These are phyloP conservation scores for Eidolon dupreanum DNA, from an alignment of 2,797 vertebrate genomes.

Conservation along the genomic window DNA sequence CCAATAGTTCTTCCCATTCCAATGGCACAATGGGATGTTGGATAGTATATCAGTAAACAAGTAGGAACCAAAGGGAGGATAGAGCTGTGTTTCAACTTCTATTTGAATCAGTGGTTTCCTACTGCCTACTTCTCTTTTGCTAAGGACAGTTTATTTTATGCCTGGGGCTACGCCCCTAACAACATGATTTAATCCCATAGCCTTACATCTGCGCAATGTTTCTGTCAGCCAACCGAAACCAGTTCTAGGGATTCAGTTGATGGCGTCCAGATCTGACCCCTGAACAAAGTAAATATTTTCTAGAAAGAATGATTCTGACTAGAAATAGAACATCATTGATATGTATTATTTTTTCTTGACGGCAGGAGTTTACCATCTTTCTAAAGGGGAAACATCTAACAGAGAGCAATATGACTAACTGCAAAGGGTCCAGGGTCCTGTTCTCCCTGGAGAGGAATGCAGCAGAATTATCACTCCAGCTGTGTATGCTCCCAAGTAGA, in stretches of 20 bases:
- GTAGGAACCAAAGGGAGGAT: neutral
- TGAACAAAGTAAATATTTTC: neutral
- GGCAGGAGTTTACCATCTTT: neutral
- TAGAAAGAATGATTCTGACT: neutral
- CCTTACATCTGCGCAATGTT: neutral
- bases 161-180: neutral
- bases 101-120: neutral
- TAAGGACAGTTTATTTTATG: neutral
- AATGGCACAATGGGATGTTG: neutral
- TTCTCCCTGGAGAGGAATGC: neutral
- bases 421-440: neutral
- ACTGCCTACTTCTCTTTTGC: neutral
- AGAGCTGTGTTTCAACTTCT: neutral
- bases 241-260: neutral
- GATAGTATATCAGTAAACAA: neutral
- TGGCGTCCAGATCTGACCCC: neutral
- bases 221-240: neutral
- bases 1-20: neutral
- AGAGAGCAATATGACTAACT: neutral
- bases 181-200: neutral
- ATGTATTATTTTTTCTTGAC: neutral
- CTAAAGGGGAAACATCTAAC: neutral
- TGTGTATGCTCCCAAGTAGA: neutral
- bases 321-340: neutral
- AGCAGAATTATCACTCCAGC: neutral